A percentile compares a stretch with the other conserved stretches of the same genome.
These are phyloP conservation scores for Peromyscus aztecus DNA, from an alignment of 2,797 vertebrate species.

Conservation along the genomic window DNA sequence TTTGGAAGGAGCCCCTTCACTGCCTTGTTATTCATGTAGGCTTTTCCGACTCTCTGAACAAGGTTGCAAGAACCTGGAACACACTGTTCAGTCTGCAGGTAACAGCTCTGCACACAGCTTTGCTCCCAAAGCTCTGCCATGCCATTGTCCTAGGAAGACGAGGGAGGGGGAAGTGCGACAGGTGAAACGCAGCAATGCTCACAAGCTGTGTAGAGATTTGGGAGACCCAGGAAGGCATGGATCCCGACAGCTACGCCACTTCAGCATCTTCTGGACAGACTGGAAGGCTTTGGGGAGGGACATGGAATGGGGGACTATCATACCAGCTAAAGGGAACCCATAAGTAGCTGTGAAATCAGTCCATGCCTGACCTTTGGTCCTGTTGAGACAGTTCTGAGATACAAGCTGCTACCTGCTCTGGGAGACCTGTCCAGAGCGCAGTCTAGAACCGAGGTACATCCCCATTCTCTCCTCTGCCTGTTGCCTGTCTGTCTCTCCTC, in stretches of 20 bases:
- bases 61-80: background rate
- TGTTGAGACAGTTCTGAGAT: background rate
- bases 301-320: too few relatives aligned
- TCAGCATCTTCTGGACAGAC: too few relatives aligned
- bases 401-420: constrained; percentile 41
- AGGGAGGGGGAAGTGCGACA: too few relatives aligned
- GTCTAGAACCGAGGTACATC: background rate
- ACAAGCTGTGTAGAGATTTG: too few relatives aligned
- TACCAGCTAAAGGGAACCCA: constrained; percentile 54
- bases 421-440: background rate
- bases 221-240: too few relatives aligned
- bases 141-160: background rate
- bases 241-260: too few relatives aligned
- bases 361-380: constrained; percentile 3
- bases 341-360: constrained; percentile 45
- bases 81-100: background rate
- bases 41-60: background rate
- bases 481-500: background rate
- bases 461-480: background rate
- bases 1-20: background rate
- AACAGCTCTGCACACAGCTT: background rate
- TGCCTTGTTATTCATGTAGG: background rate
- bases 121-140: background rate
- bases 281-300: too few relatives aligned
- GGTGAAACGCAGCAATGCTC: too few relatives aligned